Conservation (phyloP, 2,888 invertebrate species). For the Volucella bombylans region DNA sequence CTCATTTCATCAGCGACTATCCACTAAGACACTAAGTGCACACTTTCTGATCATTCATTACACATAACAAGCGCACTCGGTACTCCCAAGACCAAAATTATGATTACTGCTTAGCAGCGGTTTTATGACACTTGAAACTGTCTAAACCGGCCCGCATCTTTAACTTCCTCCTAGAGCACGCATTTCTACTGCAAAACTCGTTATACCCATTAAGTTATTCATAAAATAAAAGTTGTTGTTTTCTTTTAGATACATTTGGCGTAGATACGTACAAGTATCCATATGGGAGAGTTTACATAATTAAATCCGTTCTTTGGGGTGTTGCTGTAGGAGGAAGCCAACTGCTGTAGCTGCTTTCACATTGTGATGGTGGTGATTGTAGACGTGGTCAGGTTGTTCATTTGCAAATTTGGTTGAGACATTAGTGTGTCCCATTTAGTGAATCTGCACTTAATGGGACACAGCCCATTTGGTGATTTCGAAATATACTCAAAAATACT, state of each 20-base stretch:
- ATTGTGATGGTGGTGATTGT: not conserved
- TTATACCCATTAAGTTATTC: constrained; percentile 9
- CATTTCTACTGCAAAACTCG: constrained; percentile 2
- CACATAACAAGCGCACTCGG: not conserved
- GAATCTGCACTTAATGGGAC: not conserved
- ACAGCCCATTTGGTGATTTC: not conserved
- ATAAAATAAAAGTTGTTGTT: constrained; percentile 1
- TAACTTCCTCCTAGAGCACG: not conserved
- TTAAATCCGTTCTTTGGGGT: not conserved
- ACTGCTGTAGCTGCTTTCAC: not conserved
- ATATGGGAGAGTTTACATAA: not conserved
- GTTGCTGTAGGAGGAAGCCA: not conserved
- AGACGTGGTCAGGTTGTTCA: not conserved
- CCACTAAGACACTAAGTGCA: not conserved
- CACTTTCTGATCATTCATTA: constrained; percentile 8
- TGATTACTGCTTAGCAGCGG: not conserved
- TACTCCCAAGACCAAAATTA: not conserved
- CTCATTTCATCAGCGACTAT: constrained; percentile 1
- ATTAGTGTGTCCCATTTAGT: constrained; percentile 15
- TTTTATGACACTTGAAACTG: not conserved
- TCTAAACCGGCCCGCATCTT: not conserved
- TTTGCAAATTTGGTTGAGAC: constrained; percentile 5
- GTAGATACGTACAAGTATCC: too few relatives aligned
- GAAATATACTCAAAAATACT: constrained; percentile 12
- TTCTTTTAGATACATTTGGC: too few relatives aligned